Evolutionary conservation across 2,888 invertebrate genomes (phyloP).

Genomic region (Agrotis puta): DNA sequence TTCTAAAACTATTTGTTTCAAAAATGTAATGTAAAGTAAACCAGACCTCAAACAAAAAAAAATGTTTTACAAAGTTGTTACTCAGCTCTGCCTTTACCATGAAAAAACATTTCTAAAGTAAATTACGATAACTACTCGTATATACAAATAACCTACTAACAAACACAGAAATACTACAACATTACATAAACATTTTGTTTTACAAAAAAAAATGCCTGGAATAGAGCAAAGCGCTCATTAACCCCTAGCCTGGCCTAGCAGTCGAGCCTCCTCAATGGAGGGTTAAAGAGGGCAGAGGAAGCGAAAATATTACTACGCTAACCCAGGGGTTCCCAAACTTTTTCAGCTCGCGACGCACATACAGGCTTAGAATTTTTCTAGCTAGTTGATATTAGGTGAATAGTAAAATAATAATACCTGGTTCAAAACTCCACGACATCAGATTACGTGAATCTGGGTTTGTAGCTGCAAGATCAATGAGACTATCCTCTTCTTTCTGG

Average conservation of each 20-base stretch:
- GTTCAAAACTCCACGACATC: no score
- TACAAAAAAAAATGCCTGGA: conserved; percentile 62
- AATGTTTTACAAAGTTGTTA: background rate
- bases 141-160: background rate
- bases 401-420: no score
- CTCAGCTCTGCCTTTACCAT: no score
- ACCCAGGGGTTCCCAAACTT: no score
- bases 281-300: conserved; percentile 58
- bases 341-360: no score
- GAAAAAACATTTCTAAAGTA: background rate
- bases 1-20: background rate
- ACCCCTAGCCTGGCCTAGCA: conserved; percentile 66
- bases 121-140: background rate
- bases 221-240: conserved; percentile 78
- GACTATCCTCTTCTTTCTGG: no score
- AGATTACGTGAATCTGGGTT: no score
- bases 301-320: conserved; percentile 65
- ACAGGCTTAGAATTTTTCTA: no score
- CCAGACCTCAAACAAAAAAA: background rate
- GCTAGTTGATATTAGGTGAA: no score
- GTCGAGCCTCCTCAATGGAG: conserved; percentile 67
- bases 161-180: conserved; percentile 17
- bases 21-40: background rate
- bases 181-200: conserved; percentile 66
- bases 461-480: no score